phyloP scores from a whole-genome alignment of 2,113 vertebrate genomes.

The Tyto alba region DNA sequence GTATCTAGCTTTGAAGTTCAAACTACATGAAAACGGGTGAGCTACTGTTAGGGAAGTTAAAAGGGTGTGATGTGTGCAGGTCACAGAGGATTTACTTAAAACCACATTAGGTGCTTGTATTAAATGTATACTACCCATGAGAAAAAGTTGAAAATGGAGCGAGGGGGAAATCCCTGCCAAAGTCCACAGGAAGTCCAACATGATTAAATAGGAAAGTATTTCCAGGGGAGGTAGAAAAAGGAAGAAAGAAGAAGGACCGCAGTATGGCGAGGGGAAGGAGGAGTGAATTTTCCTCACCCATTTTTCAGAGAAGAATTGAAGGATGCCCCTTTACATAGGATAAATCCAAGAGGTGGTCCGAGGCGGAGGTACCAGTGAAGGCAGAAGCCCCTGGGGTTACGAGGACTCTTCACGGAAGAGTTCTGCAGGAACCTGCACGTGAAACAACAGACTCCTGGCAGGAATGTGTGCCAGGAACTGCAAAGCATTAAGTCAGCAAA shows the following conservation, averaged over 20 bases:
- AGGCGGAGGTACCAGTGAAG: not conserved
- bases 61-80: not conserved
- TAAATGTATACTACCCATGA: not conserved
- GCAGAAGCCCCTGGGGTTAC: not conserved
- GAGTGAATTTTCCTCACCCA: fast-evolving
- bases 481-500: not conserved
- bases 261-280: not conserved
- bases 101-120: not conserved
- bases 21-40: not conserved
- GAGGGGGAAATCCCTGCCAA: not conserved
- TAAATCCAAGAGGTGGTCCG: not conserved
- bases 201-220: not conserved
- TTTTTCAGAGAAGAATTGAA: not conserved
- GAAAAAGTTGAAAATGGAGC: not conserved
- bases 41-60: not conserved
- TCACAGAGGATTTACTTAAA: not conserved
- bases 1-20: not conserved
- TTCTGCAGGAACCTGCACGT: not conserved
- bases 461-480: not conserved
- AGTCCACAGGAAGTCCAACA: not conserved
- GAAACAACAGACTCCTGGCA: not conserved
- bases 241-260: not conserved
- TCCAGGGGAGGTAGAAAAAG: not conserved
- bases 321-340: not conserved
- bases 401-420: not conserved